These are phyloP conservation scores for Dissostichus mawsoni DNA, from an alignment of 2,113 vertebrate genomes.

Conservation along the genomic window DNA sequence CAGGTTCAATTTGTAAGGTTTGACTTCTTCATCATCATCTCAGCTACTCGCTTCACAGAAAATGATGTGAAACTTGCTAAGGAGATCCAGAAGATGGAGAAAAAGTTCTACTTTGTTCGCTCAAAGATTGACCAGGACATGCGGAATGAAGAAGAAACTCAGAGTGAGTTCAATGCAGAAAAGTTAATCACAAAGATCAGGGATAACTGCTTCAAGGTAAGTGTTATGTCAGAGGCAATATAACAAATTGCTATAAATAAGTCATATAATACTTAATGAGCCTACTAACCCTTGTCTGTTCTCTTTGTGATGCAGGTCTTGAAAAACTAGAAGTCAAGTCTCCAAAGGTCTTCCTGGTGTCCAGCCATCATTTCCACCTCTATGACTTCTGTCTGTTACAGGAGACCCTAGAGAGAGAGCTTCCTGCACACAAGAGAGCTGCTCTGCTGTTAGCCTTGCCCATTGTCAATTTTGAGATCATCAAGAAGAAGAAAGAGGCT, in stretches of 20 bases:
- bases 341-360: slow-evolving; percentile 48
- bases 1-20: too few species aligned
- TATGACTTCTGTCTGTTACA: slow-evolving; percentile 29
- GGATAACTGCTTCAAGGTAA: slow-evolving; percentile 14
- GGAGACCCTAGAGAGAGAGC: too few species aligned
- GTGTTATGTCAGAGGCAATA: too few species aligned
- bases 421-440: slow-evolving; percentile 16
- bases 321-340: accelerated
- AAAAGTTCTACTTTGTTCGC: slow-evolving; percentile 5
- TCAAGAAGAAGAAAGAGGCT: slow-evolving; percentile 8
- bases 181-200: not conserved
- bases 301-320: slow-evolving; percentile 23
- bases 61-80: too few species aligned
- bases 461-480: too few species aligned
- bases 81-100: too few species aligned
- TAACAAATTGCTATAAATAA: too few species aligned
- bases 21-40: too few species aligned
- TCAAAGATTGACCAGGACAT: slow-evolving; percentile 38
- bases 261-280: too few species aligned
- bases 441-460: not conserved
- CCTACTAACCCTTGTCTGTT: not conserved
- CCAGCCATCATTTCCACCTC: not conserved
- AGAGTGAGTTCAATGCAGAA: not conserved
- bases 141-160: not conserved
- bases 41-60: too few species aligned